Evolutionary conservation across 1,140 invertebrate species (phyloP).

Genomic region (Cyrtorhinus lividipennis): DNA sequence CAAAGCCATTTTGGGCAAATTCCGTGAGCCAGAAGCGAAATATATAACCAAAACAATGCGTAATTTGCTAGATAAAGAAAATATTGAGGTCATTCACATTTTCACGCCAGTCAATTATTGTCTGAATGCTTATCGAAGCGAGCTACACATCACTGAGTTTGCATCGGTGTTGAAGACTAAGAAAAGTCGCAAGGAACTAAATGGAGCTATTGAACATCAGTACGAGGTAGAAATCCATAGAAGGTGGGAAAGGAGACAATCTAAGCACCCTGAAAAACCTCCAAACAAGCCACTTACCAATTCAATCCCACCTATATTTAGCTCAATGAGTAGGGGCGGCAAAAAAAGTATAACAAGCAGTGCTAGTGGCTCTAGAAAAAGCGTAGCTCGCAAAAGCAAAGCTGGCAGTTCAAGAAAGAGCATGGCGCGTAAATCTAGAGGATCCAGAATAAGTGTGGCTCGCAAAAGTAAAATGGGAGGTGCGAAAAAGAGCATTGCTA

Average conservation of each 20-base stretch:
- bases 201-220: constrained; percentile 3
- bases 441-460: background rate
- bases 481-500: background rate
- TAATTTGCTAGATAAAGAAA: constrained; percentile 31
- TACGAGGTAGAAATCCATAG: constrained; percentile 9
- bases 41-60: constrained; percentile 27
- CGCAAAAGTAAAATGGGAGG: background rate
- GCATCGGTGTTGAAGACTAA: constrained; percentile 30
- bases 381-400: background rate
- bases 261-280: constrained; percentile 1
- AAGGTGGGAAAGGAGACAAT: background rate
- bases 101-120: constrained; percentile 40
- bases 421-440: background rate
- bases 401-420: background rate
- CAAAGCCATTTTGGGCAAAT: constrained; percentile 35
- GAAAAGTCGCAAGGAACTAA: constrained; percentile 4
- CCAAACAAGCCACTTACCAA: background rate
- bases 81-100: constrained; percentile 37
- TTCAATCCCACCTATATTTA: no score
- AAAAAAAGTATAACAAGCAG: background rate
- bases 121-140: constrained; percentile 27
- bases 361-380: background rate
- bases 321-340: no score
- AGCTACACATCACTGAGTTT: background rate
- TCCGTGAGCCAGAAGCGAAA: constrained; percentile 29